Conservation (phyloP, 2,888 invertebrate species). For the Netelia melanura region DNA sequence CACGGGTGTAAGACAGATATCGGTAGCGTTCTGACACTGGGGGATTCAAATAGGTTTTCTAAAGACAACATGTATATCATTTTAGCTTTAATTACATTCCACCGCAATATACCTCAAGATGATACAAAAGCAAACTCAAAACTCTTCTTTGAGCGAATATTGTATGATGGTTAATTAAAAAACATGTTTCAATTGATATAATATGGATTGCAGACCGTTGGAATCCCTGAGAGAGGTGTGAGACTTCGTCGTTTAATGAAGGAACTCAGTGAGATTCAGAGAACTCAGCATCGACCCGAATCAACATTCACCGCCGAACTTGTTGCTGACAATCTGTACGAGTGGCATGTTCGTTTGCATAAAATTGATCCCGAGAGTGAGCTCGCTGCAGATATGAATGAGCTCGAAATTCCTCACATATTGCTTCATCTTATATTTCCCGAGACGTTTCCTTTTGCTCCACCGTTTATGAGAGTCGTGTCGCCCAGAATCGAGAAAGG, state of each 20-base stretch:
- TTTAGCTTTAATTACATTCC: too few species aligned
- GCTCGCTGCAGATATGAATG: slow-evolving; percentile 92
- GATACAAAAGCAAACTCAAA: too few species aligned
- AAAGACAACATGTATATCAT: too few species aligned
- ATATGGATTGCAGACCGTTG: slow-evolving; percentile 65
- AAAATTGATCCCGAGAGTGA: slow-evolving; percentile 94
- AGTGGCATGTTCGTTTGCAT: slow-evolving; percentile 94
- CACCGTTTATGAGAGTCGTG: slow-evolving; percentile 91
- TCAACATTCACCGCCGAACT: slow-evolving; percentile 93
- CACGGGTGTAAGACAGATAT: too few species aligned
- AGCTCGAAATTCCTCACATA: slow-evolving; percentile 91
- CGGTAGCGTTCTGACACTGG: too few species aligned
- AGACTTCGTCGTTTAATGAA: slow-evolving; percentile 94
- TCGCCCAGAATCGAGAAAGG: slow-evolving; percentile 92
- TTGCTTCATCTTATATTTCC: slow-evolving; percentile 93
- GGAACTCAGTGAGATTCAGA: slow-evolving; percentile 92
- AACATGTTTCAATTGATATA: background rate
- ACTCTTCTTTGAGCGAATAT: too few species aligned
- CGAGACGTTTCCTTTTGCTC: slow-evolving; percentile 95
- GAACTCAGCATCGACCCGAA: slow-evolving; percentile 89
- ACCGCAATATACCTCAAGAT: too few species aligned
- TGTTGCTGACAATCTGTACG: slow-evolving; percentile 94
- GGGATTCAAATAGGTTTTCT: too few species aligned
- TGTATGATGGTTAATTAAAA: too few species aligned
- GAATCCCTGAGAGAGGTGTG: slow-evolving; percentile 86